phyloP scores from a whole-genome alignment of 2,888 invertebrate genomes.

The Augiades crinisus region DNA sequence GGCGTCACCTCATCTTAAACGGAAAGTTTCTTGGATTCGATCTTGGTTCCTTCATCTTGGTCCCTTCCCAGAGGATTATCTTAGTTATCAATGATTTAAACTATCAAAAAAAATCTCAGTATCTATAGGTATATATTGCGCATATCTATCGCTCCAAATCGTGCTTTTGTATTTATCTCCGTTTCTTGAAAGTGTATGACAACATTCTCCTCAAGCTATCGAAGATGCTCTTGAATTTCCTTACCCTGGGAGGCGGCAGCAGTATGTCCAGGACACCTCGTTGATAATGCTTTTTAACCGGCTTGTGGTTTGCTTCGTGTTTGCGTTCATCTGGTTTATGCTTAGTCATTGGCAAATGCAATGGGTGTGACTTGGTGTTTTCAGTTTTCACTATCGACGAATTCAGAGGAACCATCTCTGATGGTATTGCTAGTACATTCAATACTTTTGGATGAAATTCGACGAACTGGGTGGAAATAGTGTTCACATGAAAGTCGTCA shows the following conservation, averaged over 20 bases:
- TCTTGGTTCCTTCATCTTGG: too few relatives aligned
- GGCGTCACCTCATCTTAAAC: too few relatives aligned
- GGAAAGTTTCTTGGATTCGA: too few relatives aligned
- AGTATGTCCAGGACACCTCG: conserved; percentile 59
- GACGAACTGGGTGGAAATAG: conserved; percentile 37
- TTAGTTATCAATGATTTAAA: too few relatives aligned
- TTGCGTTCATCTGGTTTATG: conserved; percentile 37
- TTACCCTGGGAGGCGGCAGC: conserved; percentile 55
- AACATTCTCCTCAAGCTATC: conserved; percentile 50
- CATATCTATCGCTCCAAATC: too few relatives aligned
- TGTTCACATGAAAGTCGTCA: conserved; percentile 40
- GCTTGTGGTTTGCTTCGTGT: too few relatives aligned
- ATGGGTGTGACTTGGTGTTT: background rate
- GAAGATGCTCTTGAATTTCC: conserved; percentile 53
- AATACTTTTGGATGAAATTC: conserved; percentile 40
- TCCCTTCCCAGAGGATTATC: too few relatives aligned
- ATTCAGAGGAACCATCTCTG: conserved; percentile 37
- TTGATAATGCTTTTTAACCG: conserved; percentile 41
- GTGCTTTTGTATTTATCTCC: too few relatives aligned
- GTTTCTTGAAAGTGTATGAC: conserved; percentile 51
- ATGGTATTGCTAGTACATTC: conserved; percentile 31
- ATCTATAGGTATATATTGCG: too few relatives aligned
- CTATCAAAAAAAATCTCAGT: too few relatives aligned
- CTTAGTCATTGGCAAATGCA: conserved; percentile 34
- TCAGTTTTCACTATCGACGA: conserved; percentile 25